Base-by-base conservation (phyloP, 2,113 vertebrate species). In the Nymphicus hollandicus region DNA sequence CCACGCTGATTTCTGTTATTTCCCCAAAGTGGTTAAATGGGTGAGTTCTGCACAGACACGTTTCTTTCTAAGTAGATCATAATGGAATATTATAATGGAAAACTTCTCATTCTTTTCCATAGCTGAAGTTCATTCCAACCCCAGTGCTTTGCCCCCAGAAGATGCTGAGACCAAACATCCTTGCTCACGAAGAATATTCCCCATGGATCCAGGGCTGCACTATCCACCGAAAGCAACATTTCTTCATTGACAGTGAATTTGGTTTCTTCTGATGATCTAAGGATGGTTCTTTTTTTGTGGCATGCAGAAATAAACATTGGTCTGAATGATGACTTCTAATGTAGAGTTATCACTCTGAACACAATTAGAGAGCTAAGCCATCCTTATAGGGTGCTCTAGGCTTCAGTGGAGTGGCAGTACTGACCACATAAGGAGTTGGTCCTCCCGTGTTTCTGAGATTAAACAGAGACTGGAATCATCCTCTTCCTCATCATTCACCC, bases 121-220 rank as follows among this genome's bases (percentile, higher is more conserved):
- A 98, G 98, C 66, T 90, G 73, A 93, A 82, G 80, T 95, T 58
- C 73, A 88, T 50, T 93, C 71, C 89, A 93, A 88, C 35, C 17
- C 55, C 1, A 31, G 35, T 29, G 56, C 82, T 50, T 46, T 82
- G 17, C 52, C 76, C 93, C 33, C 73, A 64, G 91, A 94, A 53
- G 70, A 58, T 37, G 82, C 31, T 72, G 81, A 86, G 43, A 64
- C n/a, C 79, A 78, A 52, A 29, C 79, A 68, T 77, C 83, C 89
- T 90, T 93, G 33, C 63, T 86, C 93, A 61, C 20, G 2, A 87
- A 97, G 91, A 96, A 76, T 72, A 47, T 81, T 56, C 24, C 73
- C 95, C 53, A 37, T 61, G 74, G 94, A 95, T 65, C 64, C 77
- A 27, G 90, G 82, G 70, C 66, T 84, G 22, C 91, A 63, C 66